These are phyloP conservation scores for Tiaroga cobitis DNA, from an alignment of 2,797 vertebrate species.

Conservation along the genomic window DNA sequence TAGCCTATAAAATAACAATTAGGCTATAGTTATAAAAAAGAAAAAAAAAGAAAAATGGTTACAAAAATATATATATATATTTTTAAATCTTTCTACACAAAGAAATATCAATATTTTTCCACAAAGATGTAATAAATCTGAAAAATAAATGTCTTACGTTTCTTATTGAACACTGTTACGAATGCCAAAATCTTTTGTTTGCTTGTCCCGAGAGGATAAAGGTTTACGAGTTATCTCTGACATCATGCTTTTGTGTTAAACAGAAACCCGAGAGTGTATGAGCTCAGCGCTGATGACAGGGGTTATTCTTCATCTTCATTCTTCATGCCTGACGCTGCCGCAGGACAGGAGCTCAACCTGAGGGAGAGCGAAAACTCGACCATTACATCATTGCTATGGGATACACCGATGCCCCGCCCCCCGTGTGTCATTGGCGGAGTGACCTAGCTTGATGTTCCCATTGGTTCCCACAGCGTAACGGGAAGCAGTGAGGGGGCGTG, in stretches of 20 bases:
- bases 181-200: background rate
- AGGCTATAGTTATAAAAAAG: background rate
- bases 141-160: background rate
- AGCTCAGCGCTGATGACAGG: conserved; percentile 51
- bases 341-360: conserved; percentile 61
- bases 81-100: too few species aligned
- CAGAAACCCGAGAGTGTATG: conserved; percentile 20
- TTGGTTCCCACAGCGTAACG: conserved; percentile 54
- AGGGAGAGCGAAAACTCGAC: conserved; percentile 56
- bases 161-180: background rate
- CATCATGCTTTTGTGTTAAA: conserved; percentile 4
- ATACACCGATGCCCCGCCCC: conserved; percentile 49
- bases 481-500: conserved; percentile 54
- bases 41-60: background rate
- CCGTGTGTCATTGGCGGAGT: conserved; percentile 54
- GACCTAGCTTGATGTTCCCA: conserved; percentile 26
- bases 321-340: conserved; percentile 52
- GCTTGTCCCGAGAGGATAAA: background rate
- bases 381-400: conserved; percentile 67
- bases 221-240: background rate
- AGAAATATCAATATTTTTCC: too few species aligned
- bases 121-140: too few species aligned
- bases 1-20: background rate
- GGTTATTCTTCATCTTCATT: conserved; percentile 39
- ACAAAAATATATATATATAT: too few species aligned